phyloP scores from a whole-genome alignment of 1,140 invertebrate genomes.

The Drosophila virilis region DNA sequence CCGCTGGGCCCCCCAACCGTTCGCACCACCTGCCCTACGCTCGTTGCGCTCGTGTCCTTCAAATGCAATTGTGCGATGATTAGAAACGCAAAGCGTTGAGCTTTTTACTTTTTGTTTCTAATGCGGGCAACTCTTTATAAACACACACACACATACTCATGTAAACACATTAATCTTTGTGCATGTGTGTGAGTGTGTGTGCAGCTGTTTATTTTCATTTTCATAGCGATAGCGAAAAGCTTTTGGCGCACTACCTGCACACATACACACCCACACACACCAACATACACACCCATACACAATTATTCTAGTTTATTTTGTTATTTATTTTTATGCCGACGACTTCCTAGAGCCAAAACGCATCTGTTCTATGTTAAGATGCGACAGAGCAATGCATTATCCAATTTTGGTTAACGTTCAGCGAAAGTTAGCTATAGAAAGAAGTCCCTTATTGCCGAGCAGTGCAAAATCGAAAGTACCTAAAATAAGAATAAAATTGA shows the following conservation, averaged over 20 bases:
- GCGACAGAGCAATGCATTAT: conserved; percentile 11
- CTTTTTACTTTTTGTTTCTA: conserved; percentile 82
- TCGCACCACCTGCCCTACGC: conserved; percentile 14
- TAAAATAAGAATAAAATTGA: conserved; percentile 33
- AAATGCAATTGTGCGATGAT: conserved; percentile 84
- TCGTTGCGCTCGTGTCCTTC: conserved; percentile 69
- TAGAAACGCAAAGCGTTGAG: conserved; percentile 70
- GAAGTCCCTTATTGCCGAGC: conserved; percentile 20
- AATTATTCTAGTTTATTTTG: conserved; percentile 22
- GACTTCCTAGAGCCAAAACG: conserved; percentile 54
- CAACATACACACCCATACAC: background rate
- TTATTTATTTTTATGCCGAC: conserved; percentile 52
- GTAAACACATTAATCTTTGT: background rate
- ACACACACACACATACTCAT: background rate
- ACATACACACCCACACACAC: conserved; percentile 8
- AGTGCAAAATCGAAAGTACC: conserved; percentile 52
- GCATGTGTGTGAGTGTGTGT: conserved; percentile 35
- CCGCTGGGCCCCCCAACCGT: conserved; percentile 4
- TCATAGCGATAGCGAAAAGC: conserved; percentile 71
- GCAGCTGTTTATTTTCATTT: conserved; percentile 79
- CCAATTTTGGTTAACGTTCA: conserved; percentile 34
- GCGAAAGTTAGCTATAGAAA: conserved; percentile 31
- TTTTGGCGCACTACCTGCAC: conserved; percentile 68
- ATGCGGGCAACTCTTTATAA: conserved; percentile 36
- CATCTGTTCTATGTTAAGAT: conserved; percentile 21